Conservation (phyloP, 2,888 invertebrate species). For the Pseudeuparius sepicola region DNA sequence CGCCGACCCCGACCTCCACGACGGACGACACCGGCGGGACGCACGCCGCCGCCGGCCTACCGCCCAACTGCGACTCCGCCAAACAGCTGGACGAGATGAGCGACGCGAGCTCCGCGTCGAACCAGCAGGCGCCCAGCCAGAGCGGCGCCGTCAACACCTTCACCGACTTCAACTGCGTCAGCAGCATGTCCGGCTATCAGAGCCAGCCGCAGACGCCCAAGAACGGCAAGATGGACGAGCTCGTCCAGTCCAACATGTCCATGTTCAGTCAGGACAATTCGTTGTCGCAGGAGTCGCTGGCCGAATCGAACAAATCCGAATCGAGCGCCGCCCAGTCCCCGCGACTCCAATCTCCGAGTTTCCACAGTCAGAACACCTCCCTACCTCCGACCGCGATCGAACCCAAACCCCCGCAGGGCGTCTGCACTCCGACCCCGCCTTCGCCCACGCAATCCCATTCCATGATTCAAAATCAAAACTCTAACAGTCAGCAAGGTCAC, state of each 20-base stretch:
- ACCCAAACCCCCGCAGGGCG: constrained; percentile 16
- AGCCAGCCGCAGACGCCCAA: constrained; percentile 30
- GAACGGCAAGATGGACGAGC: constrained; percentile 40
- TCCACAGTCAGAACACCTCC: constrained; percentile 21
- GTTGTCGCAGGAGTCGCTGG: constrained; percentile 33
- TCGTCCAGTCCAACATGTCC: constrained; percentile 29
- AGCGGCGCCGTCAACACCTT: constrained; percentile 33
- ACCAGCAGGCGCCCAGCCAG: constrained; percentile 41
- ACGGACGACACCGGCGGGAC: constrained; percentile 37
- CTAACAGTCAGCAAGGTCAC: constrained; percentile 16
- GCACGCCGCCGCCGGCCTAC: constrained; percentile 36
- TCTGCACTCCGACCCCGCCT: constrained; percentile 16
- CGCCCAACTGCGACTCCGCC: constrained; percentile 33
- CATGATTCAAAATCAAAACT: constrained; percentile 19
- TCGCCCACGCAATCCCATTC: constrained; percentile 24
- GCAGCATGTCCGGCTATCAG: constrained; percentile 38
- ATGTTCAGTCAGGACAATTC: constrained; percentile 34
- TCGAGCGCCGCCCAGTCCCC: constrained; percentile 24
- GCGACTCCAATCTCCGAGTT: constrained; percentile 24
- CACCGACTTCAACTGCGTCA: constrained; percentile 38
- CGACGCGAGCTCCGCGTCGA: constrained; percentile 34
- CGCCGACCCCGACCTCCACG: constrained; percentile 39
- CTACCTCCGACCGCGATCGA: constrained; percentile 17
- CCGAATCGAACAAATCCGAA: constrained; percentile 30
- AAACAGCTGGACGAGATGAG: constrained; percentile 34